These are phyloP conservation scores for Procavia capensis DNA, from an alignment of 2,113 vertebrate species.

Conservation along the genomic window DNA sequence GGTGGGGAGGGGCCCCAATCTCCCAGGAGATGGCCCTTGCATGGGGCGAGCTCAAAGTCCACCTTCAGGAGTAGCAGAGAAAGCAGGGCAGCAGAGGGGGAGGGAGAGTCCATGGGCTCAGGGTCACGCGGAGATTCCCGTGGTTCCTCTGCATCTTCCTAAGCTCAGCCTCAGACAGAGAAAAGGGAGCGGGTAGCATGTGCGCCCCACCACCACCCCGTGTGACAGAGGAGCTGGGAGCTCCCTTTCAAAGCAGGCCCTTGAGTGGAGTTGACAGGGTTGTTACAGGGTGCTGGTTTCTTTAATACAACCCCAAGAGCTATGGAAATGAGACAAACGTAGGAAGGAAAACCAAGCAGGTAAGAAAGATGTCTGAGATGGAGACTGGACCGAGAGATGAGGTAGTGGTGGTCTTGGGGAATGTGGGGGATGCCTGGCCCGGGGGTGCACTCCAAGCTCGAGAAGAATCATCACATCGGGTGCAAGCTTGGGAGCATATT, in stretches of 20 bases:
- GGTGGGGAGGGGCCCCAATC: neutral
- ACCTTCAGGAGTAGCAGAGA: neutral
- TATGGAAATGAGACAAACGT: neutral
- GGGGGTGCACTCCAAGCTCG: neutral
- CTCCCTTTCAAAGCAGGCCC: neutral
- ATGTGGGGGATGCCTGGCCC: neutral
- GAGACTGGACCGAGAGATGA: neutral
- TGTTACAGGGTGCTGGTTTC: neutral
- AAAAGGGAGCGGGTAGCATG: neutral
- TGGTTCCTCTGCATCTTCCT: neutral
- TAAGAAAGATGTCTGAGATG: neutral
- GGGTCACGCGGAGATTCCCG: neutral
- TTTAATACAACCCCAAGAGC: neutral
- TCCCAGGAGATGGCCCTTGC: neutral
- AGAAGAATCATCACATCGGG: neutral
- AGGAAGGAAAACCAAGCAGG: neutral
- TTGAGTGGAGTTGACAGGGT: neutral
- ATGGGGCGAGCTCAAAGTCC: neutral
- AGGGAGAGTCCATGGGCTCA: neutral
- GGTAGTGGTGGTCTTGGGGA: too few species aligned
- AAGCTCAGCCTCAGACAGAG: too few species aligned
- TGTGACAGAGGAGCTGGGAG: neutral
- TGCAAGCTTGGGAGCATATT: neutral
- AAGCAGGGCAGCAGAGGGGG: accelerated
- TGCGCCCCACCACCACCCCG: too few species aligned